phyloP scores from a whole-genome alignment of 2,113 vertebrate genomes.

The Chroicocephalus ridibundus region DNA sequence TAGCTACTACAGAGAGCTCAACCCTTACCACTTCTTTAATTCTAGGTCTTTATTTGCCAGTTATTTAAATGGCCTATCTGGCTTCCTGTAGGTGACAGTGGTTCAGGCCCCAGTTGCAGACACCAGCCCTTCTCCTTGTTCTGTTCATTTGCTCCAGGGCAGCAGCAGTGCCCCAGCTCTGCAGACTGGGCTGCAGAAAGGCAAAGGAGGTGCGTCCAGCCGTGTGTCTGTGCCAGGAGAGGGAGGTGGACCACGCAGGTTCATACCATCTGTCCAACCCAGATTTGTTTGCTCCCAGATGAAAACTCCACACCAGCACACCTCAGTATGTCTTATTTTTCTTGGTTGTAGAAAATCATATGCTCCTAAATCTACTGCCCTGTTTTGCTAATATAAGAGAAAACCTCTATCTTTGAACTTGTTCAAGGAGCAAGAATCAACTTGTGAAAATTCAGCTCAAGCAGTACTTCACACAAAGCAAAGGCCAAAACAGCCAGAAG shows the following conservation, averaged over 20 bases:
- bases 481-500: not conserved
- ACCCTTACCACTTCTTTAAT: not conserved
- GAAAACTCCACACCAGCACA: not conserved
- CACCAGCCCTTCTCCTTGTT: not conserved
- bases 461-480: not conserved
- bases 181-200: not conserved
- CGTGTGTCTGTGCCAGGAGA: not conserved
- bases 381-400: not conserved
- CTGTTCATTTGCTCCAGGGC: not conserved
- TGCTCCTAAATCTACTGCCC: not conserved
- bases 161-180: not conserved
- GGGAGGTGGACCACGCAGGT: not conserved
- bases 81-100: not conserved
- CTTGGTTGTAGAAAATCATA: not conserved
- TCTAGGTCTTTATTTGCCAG: not conserved
- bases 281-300: not conserved
- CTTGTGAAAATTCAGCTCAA: constrained; percentile 25
- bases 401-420: constrained; percentile 50
- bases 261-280: not conserved
- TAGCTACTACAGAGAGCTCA: not conserved
- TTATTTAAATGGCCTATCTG: not conserved
- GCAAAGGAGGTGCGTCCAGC: not conserved
- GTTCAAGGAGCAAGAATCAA: constrained; percentile 34
- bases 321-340: not conserved
- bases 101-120: not conserved